Conservation (phyloP, 92 coral and sea anemone genomes). For the Epizoanthus scotinus region DNA sequence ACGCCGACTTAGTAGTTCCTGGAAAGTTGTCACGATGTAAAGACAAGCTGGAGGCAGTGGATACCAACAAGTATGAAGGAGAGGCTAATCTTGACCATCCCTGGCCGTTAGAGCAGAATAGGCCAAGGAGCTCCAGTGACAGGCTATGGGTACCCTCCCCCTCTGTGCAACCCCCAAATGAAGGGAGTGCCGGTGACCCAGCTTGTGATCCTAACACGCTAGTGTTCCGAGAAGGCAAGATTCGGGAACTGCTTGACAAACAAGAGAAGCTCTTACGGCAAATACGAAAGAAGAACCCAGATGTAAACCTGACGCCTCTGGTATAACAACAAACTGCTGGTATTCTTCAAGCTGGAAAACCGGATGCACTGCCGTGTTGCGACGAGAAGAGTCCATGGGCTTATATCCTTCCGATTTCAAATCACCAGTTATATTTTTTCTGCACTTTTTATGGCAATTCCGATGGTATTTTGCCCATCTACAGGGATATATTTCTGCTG, state of each 20-base stretch:
- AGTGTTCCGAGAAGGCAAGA: neutral
- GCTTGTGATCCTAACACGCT: conserved; percentile 1
- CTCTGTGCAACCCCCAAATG: neutral
- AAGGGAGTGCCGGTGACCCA: neutral
- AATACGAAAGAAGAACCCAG: neutral
- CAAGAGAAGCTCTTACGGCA: conserved; percentile 11
- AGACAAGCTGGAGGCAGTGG: neutral
- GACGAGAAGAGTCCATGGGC: too few relatives aligned
- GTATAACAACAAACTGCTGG: neutral
- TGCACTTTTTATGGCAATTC: too few relatives aligned
- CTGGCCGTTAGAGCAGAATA: neutral
- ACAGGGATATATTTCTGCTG: too few relatives aligned
- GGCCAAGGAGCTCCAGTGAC: neutral
- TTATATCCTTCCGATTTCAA: too few relatives aligned
- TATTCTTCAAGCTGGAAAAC: too few relatives aligned
- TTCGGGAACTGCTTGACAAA: conserved; percentile 16
- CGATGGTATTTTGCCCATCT: too few relatives aligned
- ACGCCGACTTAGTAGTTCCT: too few relatives aligned
- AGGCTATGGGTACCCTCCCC: neutral
- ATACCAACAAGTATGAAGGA: neutral
- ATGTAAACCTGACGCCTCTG: neutral
- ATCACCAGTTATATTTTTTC: too few relatives aligned
- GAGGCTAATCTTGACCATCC: neutral
- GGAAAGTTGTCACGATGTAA: too few relatives aligned
- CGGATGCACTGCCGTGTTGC: too few relatives aligned